phyloP scores from a whole-genome alignment of 2,888 invertebrate genomes.

The Anoncus sp. region DNA sequence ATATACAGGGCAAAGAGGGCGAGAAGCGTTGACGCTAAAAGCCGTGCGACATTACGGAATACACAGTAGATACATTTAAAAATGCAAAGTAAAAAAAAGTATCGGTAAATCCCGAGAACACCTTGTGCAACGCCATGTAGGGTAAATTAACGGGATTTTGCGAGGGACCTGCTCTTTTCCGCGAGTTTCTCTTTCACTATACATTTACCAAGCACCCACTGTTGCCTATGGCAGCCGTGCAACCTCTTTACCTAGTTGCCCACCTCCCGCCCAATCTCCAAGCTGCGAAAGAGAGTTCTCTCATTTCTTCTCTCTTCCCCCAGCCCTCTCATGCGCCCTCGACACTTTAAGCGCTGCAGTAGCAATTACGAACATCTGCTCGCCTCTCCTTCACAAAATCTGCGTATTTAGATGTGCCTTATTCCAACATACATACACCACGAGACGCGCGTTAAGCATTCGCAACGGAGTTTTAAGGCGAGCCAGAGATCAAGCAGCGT shows the following conservation, averaged over 20 bases:
- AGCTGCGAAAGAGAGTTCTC: no score
- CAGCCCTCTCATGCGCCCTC: conserved; percentile 9
- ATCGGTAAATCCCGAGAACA: conserved; percentile 52
- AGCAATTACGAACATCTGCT: conserved; percentile 66
- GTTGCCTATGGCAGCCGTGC: conserved; percentile 22
- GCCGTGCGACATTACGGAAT: conserved; percentile 16
- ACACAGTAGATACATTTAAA: conserved; percentile 13
- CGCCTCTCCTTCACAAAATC: conserved; percentile 46
- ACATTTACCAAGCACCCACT: conserved; percentile 33
- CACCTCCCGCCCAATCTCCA: conserved; percentile 5
- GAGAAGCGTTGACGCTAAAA: conserved; percentile 50
- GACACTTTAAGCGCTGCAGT: conserved; percentile 55
- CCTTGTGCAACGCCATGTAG: conserved; percentile 32
- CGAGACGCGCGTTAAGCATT: conserved; percentile 13
- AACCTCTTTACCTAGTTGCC: conserved; percentile 35
- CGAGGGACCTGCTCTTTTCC: conserved; percentile 37
- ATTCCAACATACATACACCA: conserved; percentile 29
- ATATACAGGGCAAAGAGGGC: neutral
- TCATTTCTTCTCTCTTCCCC: conserved; percentile 52
- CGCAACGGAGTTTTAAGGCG: conserved; percentile 31
- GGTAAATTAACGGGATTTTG: conserved; percentile 49
- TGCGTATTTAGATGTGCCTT: conserved; percentile 59
- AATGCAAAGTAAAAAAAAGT: conserved; percentile 36
- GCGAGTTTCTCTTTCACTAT: conserved; percentile 25
- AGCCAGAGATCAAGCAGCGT: conserved; percentile 36